Base-by-base conservation (phyloP, 2,797 vertebrate genomes). In the Microctenopoma lineatum region DNA sequence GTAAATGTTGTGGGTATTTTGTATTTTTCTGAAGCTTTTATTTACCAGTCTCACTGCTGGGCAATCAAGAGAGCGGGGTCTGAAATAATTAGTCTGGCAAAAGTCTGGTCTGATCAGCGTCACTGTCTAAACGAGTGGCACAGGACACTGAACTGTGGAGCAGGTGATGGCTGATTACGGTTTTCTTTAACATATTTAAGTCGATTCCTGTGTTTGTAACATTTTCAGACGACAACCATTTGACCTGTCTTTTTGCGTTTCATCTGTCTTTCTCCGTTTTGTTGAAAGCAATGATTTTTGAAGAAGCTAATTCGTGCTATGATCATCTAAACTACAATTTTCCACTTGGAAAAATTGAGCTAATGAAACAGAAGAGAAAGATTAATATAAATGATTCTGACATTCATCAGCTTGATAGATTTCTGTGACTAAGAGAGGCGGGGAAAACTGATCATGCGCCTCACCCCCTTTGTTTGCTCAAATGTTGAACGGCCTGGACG, bases 401-500 rank as follows among this genome's bases (percentile, higher is more conserved):
- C 69, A 71, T 64, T 66, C 2, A 70, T 48, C 15, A 9, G 16
- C 64, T 39, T 58, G 45, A 82, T 59, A 41, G 75, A 74, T 84
- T 76, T 64, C 51, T 46, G 74, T 62, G 65, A 42, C 72, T 0
- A 44, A 45, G 58, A 59, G 59, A 66, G 74, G 67, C 38, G 58
- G 77, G 29, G 48, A 62, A 70, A 77, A 80, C 39, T 52, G 84
- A 86, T 83, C 84, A 79, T 78, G 79, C 65, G 87, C 45, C 60
- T 46, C 62, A 71, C 70, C 77, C 59, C 42, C 78, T 85, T 75
- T 92, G 89, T 92, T 93, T 89, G 78, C 87, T 71, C 60, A 86
- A 82, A 85, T 84, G 81, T 79, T 55, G 36, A 25, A 60, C 14
- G 9, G 63, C 53, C 62, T 38, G 70, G 56, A 66, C 79, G 46